Percentiles rank a stretch among this genome's conserved stretches.
Conservation (phyloP, 2,888 invertebrate species). For the Synergus umbraculus region DNA sequence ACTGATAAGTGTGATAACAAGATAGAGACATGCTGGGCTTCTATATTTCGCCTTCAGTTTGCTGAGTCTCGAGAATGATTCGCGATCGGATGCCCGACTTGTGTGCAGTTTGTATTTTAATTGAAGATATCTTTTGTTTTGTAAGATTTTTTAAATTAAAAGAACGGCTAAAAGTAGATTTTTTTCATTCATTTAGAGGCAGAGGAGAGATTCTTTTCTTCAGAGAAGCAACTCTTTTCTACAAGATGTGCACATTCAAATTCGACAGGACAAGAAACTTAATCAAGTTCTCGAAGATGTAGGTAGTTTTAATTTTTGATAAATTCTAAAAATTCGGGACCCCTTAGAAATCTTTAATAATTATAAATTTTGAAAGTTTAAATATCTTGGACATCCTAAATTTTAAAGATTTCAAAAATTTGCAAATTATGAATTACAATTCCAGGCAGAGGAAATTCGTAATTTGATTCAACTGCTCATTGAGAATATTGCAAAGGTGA, state of each 20-base stretch:
- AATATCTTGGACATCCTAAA: too few relatives aligned
- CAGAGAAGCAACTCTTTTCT: conserved; percentile 64
- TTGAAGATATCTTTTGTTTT: not conserved
- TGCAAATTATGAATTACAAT: not conserved
- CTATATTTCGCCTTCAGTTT: conserved; percentile 47
- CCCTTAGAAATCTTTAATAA: not conserved
- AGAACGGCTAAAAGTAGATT: too few relatives aligned
- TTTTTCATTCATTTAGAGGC: not conserved
- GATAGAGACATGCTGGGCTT: conserved; percentile 43
- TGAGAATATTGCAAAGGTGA: conserved; percentile 71
- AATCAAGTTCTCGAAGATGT: conserved; percentile 71
- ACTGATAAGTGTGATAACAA: conserved; percentile 72
- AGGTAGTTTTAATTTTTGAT: conserved; percentile 54
- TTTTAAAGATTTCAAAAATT: too few relatives aligned
- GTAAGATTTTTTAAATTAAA: not conserved
- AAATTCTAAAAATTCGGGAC: not conserved
- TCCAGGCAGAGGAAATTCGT: conserved; percentile 74
- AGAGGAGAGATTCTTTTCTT: conserved; percentile 24
- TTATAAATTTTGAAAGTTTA: too few relatives aligned
- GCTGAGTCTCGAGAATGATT: conserved; percentile 62
- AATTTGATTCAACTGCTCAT: conserved; percentile 71
- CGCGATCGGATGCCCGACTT: conserved; percentile 74
- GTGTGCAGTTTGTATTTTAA: conserved; percentile 69
- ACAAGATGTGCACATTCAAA: conserved; percentile 69
- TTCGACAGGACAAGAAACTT: conserved; percentile 67